Conservation (phyloP, 1,140 invertebrate genomes). For the Cepaea nemoralis region DNA sequence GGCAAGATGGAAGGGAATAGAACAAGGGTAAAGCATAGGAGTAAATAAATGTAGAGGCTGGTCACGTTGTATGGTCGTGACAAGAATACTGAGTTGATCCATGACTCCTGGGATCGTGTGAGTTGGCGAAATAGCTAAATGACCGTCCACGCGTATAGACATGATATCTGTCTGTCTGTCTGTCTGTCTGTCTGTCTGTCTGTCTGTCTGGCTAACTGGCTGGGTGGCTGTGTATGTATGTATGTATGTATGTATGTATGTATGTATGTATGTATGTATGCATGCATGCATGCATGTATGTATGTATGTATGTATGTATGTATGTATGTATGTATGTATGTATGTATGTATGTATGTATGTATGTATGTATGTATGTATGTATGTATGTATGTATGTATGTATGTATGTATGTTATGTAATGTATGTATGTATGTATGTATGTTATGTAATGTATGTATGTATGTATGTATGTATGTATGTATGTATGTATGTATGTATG, state of each 20-base stretch:
- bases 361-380: conserved; percentile 8
- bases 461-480: conserved; percentile 7
- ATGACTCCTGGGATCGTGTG: too few relatives aligned
- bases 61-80: too few relatives aligned
- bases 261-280: not conserved
- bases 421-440: conserved; percentile 12
- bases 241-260: not conserved
- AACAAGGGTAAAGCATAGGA: too few relatives aligned
- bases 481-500: conserved; percentile 10
- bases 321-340: conserved; percentile 4
- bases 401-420: conserved; percentile 15
- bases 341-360: not conserved
- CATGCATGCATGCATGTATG: not conserved
- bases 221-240: not conserved
- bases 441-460: conserved; percentile 13
- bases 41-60: too few relatives aligned
- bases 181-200: too few relatives aligned
- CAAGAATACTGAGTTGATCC: too few relatives aligned
- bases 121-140: too few relatives aligned
- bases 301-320: not conserved
- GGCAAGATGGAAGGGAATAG: too few relatives aligned
- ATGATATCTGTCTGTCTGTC: too few relatives aligned
- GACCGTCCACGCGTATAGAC: too few relatives aligned
- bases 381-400: conserved; percentile 15
- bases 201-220: too few relatives aligned